phyloP scores from a whole-genome alignment of 2,888 invertebrate species.

The Ophonus ardosiacus region DNA sequence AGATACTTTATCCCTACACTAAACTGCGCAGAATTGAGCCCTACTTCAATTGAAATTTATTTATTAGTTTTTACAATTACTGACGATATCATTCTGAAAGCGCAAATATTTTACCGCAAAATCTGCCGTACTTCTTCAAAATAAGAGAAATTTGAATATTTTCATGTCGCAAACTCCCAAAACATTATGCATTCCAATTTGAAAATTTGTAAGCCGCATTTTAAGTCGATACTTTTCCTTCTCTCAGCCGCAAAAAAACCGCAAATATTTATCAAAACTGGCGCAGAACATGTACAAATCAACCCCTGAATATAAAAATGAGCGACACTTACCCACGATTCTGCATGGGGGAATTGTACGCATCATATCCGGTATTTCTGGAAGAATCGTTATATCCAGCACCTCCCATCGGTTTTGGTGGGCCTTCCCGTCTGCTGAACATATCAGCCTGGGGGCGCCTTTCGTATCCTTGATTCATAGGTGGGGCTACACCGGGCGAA shows the following conservation, averaged over 20 bases:
- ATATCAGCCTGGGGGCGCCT: slow-evolving; percentile 69
- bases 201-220: too few species aligned
- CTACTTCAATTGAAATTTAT: slow-evolving; percentile 19
- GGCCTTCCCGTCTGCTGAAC: slow-evolving; percentile 72
- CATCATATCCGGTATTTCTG: slow-evolving; percentile 68
- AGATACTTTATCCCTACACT: neutral
- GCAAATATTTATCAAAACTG: neutral
- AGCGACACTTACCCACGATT: slow-evolving; percentile 70
- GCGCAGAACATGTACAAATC: neutral
- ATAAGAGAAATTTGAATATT: neutral
- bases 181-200: too few species aligned
- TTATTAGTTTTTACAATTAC: slow-evolving; percentile 38
- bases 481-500: slow-evolving; percentile 54
- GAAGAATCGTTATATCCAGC: slow-evolving; percentile 64
- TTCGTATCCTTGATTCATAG: slow-evolving; percentile 30
- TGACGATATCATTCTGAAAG: neutral
- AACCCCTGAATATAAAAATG: neutral
- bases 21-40: neutral
- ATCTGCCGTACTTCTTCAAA: too few species aligned
- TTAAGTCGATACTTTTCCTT: too few species aligned
- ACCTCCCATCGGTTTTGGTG: slow-evolving; percentile 68
- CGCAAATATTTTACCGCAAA: neutral
- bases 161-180: too few species aligned
- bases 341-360: slow-evolving; percentile 71
- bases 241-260: neutral